These are phyloP conservation scores for Larimichthys crocea DNA, from an alignment of 2,113 vertebrate genomes.

Conservation along the genomic window DNA sequence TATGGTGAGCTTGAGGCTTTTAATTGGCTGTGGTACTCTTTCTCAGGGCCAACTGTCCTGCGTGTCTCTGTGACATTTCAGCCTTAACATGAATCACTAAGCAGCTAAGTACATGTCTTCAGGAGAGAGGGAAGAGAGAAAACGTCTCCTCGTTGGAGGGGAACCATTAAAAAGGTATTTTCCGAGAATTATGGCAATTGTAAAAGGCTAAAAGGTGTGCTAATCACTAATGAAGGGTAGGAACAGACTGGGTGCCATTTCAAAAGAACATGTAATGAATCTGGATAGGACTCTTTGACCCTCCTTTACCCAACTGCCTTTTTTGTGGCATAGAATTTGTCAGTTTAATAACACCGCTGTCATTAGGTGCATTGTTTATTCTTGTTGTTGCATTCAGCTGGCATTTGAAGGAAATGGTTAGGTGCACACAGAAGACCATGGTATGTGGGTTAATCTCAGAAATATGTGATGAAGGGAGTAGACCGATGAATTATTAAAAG, in stretches of 20 bases:
- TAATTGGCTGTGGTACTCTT: constrained; percentile 74
- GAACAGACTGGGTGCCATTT: constrained; percentile 81
- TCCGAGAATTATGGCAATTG: constrained; percentile 78
- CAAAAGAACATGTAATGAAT: constrained; percentile 79
- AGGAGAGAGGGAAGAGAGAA: constrained; percentile 60
- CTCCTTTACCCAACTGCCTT: constrained; percentile 73
- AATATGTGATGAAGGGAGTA: background rate
- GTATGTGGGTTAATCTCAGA: constrained; percentile 6
- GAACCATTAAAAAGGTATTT: constrained; percentile 80
- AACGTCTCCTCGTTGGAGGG: constrained; percentile 55
- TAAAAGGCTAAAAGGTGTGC: constrained; percentile 76
- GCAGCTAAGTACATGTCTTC: constrained; percentile 67
- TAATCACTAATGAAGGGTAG: constrained; percentile 80
- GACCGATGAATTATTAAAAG: constrained; percentile 9
- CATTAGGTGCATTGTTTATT: constrained; percentile 76
- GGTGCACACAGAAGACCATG: constrained; percentile 10
- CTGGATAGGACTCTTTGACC: constrained; percentile 74
- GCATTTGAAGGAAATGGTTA: constrained; percentile 73
- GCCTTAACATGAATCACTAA: constrained; percentile 64
- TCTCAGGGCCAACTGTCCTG: constrained; percentile 61
- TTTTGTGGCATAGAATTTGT: constrained; percentile 69
- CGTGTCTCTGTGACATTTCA: constrained; percentile 76
- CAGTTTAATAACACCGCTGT: constrained; percentile 77
- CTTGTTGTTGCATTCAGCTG: constrained; percentile 71
- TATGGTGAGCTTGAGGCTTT: constrained; percentile 59